Base-by-base conservation (phyloP, 2,113 vertebrate genomes). In the Pycnonotus jocosus region DNA sequence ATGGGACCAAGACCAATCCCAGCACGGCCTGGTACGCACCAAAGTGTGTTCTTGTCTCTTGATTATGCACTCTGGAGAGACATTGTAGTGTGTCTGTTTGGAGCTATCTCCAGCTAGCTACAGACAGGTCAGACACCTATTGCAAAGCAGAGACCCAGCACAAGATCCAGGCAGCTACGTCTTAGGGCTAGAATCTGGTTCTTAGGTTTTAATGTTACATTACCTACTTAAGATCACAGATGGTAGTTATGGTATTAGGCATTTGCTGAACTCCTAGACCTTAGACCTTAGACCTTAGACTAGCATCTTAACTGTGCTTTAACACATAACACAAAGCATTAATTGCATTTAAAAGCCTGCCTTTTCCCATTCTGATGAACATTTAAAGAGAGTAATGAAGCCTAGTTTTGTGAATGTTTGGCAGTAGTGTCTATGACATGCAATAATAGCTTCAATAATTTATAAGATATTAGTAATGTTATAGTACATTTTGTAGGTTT, bases 201-300 rank as follows among this genome's bases (percentile, higher is more conserved):
- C 31, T 42, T 37, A 35, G 3, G 2, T 68, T 50, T 76, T 58
- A 27, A 12, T 37, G 13, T 33, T 60, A 20, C 0, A 0, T 18
- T 50, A 7, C 22, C 31, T 57, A 5, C 37, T 31, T 61, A 45
- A 62, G 47, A 20, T 37, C 40, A 44, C 2, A 3, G 3, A 24
- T 20, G 31, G 9, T 15, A 11, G n/a, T 90, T 68, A 11, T 44
- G 69, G 16, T 31, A 24, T 1, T 31, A 11, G 28, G 15, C 48
- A 25, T 60, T 37, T 10, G 1, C n/a, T 74, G 56, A 81, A 38
- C 9, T 54, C 31, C 64, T 50, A 53, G 30, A 56, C 37, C 22
- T 81, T 23, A n/a, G 24, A 54, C 15, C n/a, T n/a, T n/a, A n/a
- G n/a, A n/a, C n/a, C n/a, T n/a, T n/a, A n/a, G n/a, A n/a, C n/a